phyloP scores from a whole-genome alignment of 2,113 vertebrate species.

The Euleptes europaea region DNA sequence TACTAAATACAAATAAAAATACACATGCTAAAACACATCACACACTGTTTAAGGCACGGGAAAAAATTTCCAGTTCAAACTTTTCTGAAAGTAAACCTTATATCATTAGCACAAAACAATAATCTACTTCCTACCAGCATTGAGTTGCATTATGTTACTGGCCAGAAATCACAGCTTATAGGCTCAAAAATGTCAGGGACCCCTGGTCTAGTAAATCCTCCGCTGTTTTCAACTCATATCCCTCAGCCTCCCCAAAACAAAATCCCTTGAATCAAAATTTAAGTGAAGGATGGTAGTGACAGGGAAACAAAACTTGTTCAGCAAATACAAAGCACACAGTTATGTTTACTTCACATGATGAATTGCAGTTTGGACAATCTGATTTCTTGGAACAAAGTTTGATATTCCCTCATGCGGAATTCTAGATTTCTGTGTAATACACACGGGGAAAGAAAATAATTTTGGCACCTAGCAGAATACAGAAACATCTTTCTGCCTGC shows the following conservation, averaged over 20 bases:
- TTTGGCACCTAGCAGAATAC: not conserved
- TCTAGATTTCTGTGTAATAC: not conserved
- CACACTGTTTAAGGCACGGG: too few species aligned
- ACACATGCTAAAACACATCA: too few species aligned
- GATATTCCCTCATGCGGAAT: not conserved
- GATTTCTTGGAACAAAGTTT: not conserved
- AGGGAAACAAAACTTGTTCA: not conserved
- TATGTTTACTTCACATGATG: not conserved
- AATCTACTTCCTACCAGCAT: not conserved
- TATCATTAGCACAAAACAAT: not conserved
- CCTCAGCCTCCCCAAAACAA: too few species aligned
- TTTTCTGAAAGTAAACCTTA: too few species aligned
- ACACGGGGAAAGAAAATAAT: not conserved
- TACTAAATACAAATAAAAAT: too few species aligned
- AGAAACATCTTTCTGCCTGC: not conserved
- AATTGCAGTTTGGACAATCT: not conserved
- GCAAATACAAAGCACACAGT: not conserved
- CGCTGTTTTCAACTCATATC: not conserved
- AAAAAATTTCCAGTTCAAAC: too few species aligned
- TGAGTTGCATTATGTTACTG: not conserved
- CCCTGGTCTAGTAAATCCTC: not conserved
- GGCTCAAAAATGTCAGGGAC: too few species aligned
- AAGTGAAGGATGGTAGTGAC: not conserved
- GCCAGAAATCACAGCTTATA: not conserved
- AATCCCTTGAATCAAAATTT: not conserved